phyloP scores from a whole-genome alignment of 2,888 invertebrate species.

The Geotrupes spiniger region DNA sequence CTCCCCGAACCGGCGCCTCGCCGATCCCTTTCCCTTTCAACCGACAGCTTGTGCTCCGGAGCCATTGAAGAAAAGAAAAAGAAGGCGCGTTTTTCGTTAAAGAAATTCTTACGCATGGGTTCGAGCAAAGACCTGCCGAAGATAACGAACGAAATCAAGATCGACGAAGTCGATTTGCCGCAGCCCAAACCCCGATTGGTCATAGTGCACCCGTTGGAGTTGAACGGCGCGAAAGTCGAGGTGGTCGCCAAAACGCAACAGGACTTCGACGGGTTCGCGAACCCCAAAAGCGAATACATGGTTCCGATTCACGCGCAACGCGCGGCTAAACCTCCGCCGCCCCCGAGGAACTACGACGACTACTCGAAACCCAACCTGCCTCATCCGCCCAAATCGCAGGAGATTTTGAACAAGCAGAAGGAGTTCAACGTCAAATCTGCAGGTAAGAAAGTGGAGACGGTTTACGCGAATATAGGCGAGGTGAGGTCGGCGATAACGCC shows the following conservation, averaged over 20 bases:
- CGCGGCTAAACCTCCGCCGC: conserved; percentile 65
- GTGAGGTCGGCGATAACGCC: conserved; percentile 77
- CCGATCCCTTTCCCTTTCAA: conserved; percentile 69
- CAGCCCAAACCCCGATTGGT: conserved; percentile 74
- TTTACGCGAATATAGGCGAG: conserved; percentile 84
- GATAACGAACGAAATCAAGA: conserved; percentile 52
- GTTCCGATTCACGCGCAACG: conserved; percentile 27
- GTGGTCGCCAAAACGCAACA: conserved; percentile 55
- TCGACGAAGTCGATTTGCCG: conserved; percentile 57
- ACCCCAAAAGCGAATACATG: conserved; percentile 34
- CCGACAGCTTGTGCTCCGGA: conserved; percentile 61
- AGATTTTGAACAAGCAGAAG: conserved; percentile 60
- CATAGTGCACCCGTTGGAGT: conserved; percentile 84
- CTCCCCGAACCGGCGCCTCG: conserved; percentile 65
- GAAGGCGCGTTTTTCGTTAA: conserved; percentile 79
- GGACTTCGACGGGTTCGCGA: background rate
- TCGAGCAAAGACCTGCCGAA: conserved; percentile 68
- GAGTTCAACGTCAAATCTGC: conserved; percentile 48
- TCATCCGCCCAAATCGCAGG: conserved; percentile 67
- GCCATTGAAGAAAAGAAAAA: conserved; percentile 56
- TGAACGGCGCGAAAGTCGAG: conserved; percentile 78
- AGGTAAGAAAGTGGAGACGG: conserved; percentile 52
- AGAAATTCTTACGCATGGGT: conserved; percentile 79
- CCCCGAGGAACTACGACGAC: conserved; percentile 60
- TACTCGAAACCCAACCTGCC: conserved; percentile 66